phyloP scores from a whole-genome alignment of 2,888 invertebrate species.

The Antheraea yamamai region DNA sequence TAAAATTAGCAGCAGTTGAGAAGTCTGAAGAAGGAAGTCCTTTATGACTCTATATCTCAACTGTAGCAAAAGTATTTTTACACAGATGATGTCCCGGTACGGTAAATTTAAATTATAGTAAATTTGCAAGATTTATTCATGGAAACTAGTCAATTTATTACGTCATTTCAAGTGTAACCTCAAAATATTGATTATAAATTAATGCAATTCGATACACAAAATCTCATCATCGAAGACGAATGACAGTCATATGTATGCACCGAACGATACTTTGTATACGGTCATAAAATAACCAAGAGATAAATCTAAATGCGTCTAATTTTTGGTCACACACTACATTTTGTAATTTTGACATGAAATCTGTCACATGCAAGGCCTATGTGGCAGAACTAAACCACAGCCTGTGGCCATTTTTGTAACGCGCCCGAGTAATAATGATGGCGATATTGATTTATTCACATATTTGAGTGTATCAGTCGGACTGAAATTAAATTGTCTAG shows the following conservation, averaged over 20 bases:
- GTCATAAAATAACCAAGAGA: conserved; percentile 22
- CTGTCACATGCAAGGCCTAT: conserved; percentile 77
- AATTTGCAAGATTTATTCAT: background rate
- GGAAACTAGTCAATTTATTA: conserved; percentile 42
- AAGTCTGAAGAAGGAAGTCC: background rate
- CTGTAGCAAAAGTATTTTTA: background rate
- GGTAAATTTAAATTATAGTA: background rate
- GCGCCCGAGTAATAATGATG: conserved; percentile 52
- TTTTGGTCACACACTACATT: conserved; percentile 53
- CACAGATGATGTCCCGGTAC: background rate
- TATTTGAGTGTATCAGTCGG: conserved; percentile 47
- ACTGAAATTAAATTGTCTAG: conserved; percentile 53
- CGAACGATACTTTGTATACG: background rate
- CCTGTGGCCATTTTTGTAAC: conserved; percentile 75
- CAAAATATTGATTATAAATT: conserved; percentile 42
- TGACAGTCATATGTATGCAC: conserved; percentile 1
- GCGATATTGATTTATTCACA: conserved; percentile 69
- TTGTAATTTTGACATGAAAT: conserved; percentile 69
- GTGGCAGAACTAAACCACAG: conserved; percentile 70
- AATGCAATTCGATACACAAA: conserved; percentile 6
- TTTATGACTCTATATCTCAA: background rate
- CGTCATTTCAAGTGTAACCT: conserved; percentile 67
- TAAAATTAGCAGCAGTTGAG: background rate
- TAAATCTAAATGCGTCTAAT: conserved; percentile 60
- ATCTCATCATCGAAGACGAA: conserved; percentile 2